Evolutionary conservation across 2,113 vertebrate genomes (phyloP).

Genomic region (Larimichthys polyactis): DNA sequence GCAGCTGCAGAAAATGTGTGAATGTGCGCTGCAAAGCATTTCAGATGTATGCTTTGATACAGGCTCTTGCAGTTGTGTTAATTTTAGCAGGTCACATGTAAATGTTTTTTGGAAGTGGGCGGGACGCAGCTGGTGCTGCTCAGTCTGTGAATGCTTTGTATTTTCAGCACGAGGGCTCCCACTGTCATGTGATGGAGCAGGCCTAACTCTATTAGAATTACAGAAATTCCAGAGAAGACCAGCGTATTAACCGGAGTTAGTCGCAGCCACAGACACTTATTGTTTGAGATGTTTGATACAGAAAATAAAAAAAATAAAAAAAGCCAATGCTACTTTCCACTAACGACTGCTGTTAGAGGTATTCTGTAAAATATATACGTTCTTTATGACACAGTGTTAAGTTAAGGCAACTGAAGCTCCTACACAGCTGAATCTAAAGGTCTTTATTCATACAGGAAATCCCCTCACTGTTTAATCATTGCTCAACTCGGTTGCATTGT

Average conservation of each 20-base stretch:
- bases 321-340: background rate
- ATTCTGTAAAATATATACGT: background rate
- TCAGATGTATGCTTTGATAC: background rate
- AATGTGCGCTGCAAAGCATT: background rate
- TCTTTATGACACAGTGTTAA: background rate
- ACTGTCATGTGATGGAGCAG: constrained; percentile 73
- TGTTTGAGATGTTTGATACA: background rate
- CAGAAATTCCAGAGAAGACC: constrained; percentile 55
- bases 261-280: background rate
- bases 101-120: background rate
- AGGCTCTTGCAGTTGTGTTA: background rate
- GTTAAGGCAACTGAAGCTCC: background rate
- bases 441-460: constrained; percentile 1
- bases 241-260: background rate
- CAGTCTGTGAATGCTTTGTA: constrained; percentile 55
- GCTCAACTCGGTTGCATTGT: background rate
- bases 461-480: background rate
- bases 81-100: constrained; percentile 52
- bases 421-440: background rate
- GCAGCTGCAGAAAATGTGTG: background rate
- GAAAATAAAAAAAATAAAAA: background rate
- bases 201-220: constrained; percentile 66
- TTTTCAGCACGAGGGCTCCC: constrained; percentile 49
- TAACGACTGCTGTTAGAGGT: background rate
- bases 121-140: constrained; percentile 1